Evolutionary conservation across 2,113 vertebrate species (phyloP).

Genomic region (Callorhinus ursinus): DNA sequence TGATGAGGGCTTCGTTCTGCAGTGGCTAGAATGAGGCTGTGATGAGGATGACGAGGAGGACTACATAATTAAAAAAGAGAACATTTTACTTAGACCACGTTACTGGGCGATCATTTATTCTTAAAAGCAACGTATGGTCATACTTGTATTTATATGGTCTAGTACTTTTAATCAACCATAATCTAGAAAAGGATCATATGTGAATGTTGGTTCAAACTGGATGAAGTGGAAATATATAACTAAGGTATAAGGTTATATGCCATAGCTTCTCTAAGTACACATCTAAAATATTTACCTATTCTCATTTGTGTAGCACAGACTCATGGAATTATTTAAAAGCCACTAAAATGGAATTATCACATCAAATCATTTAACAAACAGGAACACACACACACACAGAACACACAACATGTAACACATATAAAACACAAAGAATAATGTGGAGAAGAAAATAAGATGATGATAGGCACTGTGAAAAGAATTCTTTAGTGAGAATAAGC

Average conservation of each 20-base stretch:
- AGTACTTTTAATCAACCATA: conserved; percentile 69
- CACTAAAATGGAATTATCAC: conserved; percentile 50
- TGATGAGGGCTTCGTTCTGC: conserved; percentile 89
- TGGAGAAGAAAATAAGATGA: conserved; percentile 7
- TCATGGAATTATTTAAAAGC: conserved; percentile 51
- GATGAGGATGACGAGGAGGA: conserved; percentile 88
- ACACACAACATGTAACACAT: conserved; percentile 9
- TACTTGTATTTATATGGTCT: conserved; percentile 54
- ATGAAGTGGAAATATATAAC: conserved; percentile 40
- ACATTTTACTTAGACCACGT: conserved; percentile 86
- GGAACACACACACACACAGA: not conserved
- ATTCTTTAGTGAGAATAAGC: not conserved
- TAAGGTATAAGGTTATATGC: conserved; percentile 41
- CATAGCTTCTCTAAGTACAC: conserved; percentile 18
- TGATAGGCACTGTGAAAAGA: conserved; percentile 35
- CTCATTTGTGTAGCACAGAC: conserved; percentile 61
- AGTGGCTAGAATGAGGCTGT: conserved; percentile 90
- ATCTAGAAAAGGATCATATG: conserved; percentile 62
- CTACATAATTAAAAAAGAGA: conserved; percentile 89
- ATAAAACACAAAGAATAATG: conserved; percentile 47
- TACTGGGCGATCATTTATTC: conserved; percentile 74
- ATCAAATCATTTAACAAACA: conserved; percentile 11
- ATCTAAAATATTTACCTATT: conserved; percentile 60
- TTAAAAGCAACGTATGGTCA: conserved; percentile 83
- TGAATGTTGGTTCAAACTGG: conserved; percentile 50